These are phyloP conservation scores for Sipha flava DNA, from an alignment of 1,140 invertebrate species.

Conservation along the genomic window DNA sequence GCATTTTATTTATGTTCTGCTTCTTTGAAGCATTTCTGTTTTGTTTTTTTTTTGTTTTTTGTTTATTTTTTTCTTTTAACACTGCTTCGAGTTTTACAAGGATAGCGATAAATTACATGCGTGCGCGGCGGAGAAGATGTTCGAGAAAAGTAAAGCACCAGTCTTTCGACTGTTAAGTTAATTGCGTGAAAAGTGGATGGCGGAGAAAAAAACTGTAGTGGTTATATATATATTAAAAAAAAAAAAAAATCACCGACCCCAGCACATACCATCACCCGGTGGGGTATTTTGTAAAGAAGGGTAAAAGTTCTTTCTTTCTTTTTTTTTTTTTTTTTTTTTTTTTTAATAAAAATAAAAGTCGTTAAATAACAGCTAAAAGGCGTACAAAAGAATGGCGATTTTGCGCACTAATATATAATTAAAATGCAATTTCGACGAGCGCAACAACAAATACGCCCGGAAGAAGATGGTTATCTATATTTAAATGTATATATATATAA, in stretches of 20 bases:
- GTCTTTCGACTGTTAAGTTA: conserved; percentile 26
- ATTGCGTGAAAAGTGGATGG: conserved; percentile 30
- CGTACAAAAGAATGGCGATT: conserved; percentile 6
- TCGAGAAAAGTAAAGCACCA: conserved; percentile 17
- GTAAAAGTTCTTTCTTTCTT: conserved; percentile 7
- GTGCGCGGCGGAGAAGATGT: neutral
- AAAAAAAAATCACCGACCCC: conserved; percentile 6
- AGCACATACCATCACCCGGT: neutral
- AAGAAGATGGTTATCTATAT: neutral
- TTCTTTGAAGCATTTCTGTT: neutral
- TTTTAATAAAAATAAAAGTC: conserved; percentile 21
- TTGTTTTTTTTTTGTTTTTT: neutral
- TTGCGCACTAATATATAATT: neutral
- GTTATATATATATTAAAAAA: neutral
- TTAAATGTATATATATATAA: neutral
- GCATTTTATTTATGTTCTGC: conserved; percentile 19
- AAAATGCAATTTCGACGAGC: conserved; percentile 1
- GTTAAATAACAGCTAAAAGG: conserved; percentile 30
- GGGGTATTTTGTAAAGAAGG: neutral
- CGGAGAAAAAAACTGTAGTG: neutral
- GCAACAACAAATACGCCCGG: neutral
- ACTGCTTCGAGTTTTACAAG: conserved; percentile 23
- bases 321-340: neutral
- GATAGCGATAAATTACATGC: conserved; percentile 11
- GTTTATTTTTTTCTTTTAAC: neutral